phyloP scores from a whole-genome alignment of 2,888 invertebrate genomes.

The Zygothrica quintamaculata region DNA sequence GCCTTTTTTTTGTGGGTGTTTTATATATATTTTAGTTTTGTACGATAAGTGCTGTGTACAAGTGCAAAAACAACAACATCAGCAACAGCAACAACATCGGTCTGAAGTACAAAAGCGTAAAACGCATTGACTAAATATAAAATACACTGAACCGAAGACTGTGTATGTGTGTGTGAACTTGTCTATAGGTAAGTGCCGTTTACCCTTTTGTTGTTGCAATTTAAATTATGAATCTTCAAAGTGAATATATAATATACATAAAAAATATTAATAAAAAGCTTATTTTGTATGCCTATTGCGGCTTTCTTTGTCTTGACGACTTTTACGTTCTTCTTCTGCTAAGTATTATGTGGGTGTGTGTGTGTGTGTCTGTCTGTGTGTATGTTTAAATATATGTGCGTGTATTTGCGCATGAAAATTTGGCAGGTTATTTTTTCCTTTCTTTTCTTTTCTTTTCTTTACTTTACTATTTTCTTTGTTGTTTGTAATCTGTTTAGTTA shows the following conservation, averaged over 20 bases:
- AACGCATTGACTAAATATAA: slow-evolving; percentile 31
- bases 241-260: background rate
- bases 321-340: background rate
- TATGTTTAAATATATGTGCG: slow-evolving; percentile 1
- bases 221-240: slow-evolving; percentile 7
- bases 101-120: slow-evolving; percentile 8
- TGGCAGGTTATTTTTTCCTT: slow-evolving; percentile 17
- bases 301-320: slow-evolving; percentile 30
- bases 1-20: slow-evolving; percentile 17
- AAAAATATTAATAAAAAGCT: background rate
- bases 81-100: slow-evolving; percentile 7
- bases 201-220: slow-evolving; percentile 6
- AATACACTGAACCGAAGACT: slow-evolving; percentile 13
- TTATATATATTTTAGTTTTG: slow-evolving; percentile 7
- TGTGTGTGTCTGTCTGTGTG: too few species aligned
- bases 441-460: too few species aligned
- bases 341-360: background rate
- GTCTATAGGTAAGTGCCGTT: slow-evolving; percentile 30
- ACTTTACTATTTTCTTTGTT: too few species aligned
- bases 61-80: slow-evolving; percentile 24
- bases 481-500: slow-evolving; percentile 15
- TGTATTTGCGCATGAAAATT: slow-evolving; percentile 26
- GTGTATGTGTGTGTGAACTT: slow-evolving; percentile 11
- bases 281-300: slow-evolving; percentile 15
- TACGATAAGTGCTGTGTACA: slow-evolving; percentile 23